Evolutionary conservation across 2,797 vertebrate species (phyloP), one percentile per base, ranked within the genome.

Genomic region (Ibycter americanus): DNA sequence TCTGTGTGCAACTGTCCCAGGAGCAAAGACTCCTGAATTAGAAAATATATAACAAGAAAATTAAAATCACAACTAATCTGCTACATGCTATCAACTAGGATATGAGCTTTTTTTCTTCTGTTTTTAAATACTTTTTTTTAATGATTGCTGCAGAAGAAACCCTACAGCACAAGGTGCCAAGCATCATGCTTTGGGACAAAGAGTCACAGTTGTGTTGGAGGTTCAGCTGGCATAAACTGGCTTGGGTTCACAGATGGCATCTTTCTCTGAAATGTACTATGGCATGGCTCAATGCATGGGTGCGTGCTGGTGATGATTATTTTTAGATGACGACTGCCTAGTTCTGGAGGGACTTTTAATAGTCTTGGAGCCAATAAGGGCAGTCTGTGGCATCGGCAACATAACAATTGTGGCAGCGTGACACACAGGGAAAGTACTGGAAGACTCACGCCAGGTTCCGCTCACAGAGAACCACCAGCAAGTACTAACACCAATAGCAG

Each of bases 51-150:
- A 90, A 66, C 52, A 65, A 42, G 49, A 82, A 79, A 51, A 86
- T 72, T 61, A 86, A 83, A 93, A 90, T 58, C 51, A 76, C 34
- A 83, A 36, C 26, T 81, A 23, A 86, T 93, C 92, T 83, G 22
- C 55, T 81, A 14, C 82, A 12, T 49, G 34, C 42, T 36, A 25
- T 59, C 34, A 74, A 32, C 54, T 61, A 83, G 25, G 27, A 38
- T 51, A 29, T 8, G 11, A 77, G 21, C 1, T 62, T 79, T 42
- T 86, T 76, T 44, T 55, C 4, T 65, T 56, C 18, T 58, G 22
- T 31, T 84, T 87, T 63, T 18, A 56, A 89, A 51, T 51, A 44
- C 8, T 59, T 25, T 59, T 59, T 67, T 84, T 14, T 17, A 76
- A 47, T 21, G 51, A 80, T 36, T 52, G 26, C 32, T 80, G 54